Base-by-base conservation (phyloP, 37 sponge, comb jelly and placozoan species). In the Geodia barretti region DNA sequence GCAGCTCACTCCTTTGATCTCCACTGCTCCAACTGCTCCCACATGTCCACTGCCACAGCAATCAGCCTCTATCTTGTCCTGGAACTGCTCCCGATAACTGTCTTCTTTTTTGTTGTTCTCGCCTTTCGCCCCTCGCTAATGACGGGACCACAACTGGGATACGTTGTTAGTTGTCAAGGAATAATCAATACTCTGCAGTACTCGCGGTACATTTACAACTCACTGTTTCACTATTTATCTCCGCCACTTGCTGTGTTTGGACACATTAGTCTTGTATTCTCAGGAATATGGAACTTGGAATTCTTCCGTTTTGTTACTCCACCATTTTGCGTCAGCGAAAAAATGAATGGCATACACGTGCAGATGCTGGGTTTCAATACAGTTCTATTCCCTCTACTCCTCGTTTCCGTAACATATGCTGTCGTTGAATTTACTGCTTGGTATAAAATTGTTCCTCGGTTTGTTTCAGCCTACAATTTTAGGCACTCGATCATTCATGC, bases 251-350 rank as follows among this genome's bases (percentile, higher is more conserved):
- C 54, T 47, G 54, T 47, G 14, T 30, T 29, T 33, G 34, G 19
- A 68, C 68, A 68, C 20, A 3, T 29, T 31, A 30, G 34, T 1
- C 34, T 68, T 3, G 68, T 68, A 29, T 5, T 68, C 1, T 76
- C 28, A 4, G 31, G 76, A n/a, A 76, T 76, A 21, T 76, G 76
- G 76, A 76, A 58, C 62, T 58, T 76, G 3, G 76, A 76, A 60
- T 76, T 76, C 35, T 76, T 76, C 61, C n/a, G 35, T 2, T 54
- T 58, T 26, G 24, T 76, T 34, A 61, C 26, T 35, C 62, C 76
- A 24, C 76, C 76, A 59, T 76, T 76, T 28, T 76, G 76, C 34
- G 30, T 76, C 1, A 43, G 61, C 62, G 30, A 28, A 19, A 59
- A 8, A n/a, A 24, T 76, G 61, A 76, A 24, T 26, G 60, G 33